Conservation (phyloP, 92 coral and sea anemone species). For the Micromussa lordhowensis region DNA sequence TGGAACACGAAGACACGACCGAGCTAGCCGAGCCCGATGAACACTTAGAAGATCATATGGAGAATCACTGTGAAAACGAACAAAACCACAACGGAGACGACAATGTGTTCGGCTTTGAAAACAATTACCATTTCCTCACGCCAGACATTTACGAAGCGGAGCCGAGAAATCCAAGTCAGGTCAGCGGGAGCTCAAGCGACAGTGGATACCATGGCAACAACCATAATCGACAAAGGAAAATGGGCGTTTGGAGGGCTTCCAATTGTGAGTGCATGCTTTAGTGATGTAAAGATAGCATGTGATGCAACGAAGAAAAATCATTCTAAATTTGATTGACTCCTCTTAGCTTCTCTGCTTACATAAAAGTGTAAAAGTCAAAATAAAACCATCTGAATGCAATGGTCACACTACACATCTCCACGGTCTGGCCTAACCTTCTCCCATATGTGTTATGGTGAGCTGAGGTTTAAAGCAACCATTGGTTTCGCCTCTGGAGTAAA, state of each 20-base stretch:
- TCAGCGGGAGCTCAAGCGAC: conserved; percentile 93
- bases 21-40: conserved; percentile 16
- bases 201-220: conserved; percentile 92
- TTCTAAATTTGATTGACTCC: too few relatives aligned
- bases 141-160: conserved; percentile 65
- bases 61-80: not conserved
- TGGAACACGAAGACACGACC: conserved; percentile 50
- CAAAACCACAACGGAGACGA: conserved; percentile 41
- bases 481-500: too few relatives aligned
- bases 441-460: too few relatives aligned
- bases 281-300: not conserved
- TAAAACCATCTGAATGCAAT: too few relatives aligned
- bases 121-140: conserved; percentile 71
- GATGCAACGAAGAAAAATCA: not conserved
- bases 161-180: conserved; percentile 84
- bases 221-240: conserved; percentile 73
- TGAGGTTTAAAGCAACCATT: too few relatives aligned
- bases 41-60: conserved; percentile 8
- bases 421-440: too few relatives aligned
- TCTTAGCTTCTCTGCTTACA: not conserved
- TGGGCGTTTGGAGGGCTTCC: conserved; percentile 80
- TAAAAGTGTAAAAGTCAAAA: too few relatives aligned
- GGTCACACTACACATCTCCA: too few relatives aligned
- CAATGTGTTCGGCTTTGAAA: conserved; percentile 81
- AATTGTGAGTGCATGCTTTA: conserved; percentile 74